Base-by-base conservation (phyloP, 2,797 vertebrate genomes). In the Danio jaintianensis region DNA sequence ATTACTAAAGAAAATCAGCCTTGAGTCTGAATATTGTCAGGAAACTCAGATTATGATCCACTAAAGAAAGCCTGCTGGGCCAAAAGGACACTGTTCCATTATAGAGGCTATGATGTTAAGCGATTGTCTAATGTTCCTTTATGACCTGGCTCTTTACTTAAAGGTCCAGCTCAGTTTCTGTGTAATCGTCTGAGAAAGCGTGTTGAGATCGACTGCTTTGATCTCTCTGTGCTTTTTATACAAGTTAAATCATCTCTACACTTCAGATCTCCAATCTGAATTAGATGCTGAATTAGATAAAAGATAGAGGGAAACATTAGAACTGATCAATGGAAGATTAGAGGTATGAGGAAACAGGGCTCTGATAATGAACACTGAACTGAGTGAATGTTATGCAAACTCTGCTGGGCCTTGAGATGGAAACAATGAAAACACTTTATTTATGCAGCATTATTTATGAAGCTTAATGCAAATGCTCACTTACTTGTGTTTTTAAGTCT, bases 221-320 rank as follows among this genome's bases (percentile, higher is more conserved):
- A 80, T 83, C 66, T 64, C 0, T 0, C 12, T 43, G 43, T 18
- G 43, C 71, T 75, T 48, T 76, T 80, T 71, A 36, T 75, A 48
- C 36, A 12, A 80, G 59, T 55, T 56, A 80, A 80, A 73, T 61
- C 72, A 58, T 58, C 71, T 71, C 70, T 72, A 36, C 40, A 62
- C 82, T 82, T 82, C 40, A 70, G 7, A 78, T 75, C 56, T 78
- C 47, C 55, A 83, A 79, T n/a, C n/a, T n/a, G n/a, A n/a, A n/a
- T n/a, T n/a, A n/a, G 68, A 38, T 74, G 55, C 18, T 38, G 63
- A 68, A 52, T 52, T 36, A 56, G 64, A 45, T 71, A 20, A 75
- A 69, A 81, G 45, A 76, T 55, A 64, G 72, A 45, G 43, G 22
- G 53, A 22, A 78, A 74, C 82, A 76, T 66, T 42, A 80, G 59